Percentiles rank a stretch among this genome's conserved stretches.
These are phyloP conservation scores for Sphaerodactylus townsendi DNA, from an alignment of 2,113 vertebrate genomes.

Conservation along the genomic window DNA sequence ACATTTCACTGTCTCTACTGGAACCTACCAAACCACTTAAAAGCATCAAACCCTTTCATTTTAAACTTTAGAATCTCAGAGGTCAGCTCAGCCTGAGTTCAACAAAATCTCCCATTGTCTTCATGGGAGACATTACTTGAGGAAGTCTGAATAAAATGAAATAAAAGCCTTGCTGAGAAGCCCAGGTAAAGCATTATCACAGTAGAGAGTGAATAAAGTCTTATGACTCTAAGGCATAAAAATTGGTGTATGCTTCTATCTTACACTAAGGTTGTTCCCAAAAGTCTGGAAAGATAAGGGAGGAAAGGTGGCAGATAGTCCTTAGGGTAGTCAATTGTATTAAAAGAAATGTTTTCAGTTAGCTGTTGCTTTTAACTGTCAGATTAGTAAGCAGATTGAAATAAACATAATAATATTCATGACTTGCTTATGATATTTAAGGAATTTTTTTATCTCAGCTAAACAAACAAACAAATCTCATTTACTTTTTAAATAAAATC, in stretches of 20 bases:
- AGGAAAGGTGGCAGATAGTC: no score
- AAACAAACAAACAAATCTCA: neutral
- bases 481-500: neutral
- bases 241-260: neutral
- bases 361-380: neutral
- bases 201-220: neutral
- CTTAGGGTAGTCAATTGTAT: neutral
- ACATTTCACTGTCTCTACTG: conserved; percentile 11
- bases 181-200: neutral
- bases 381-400: neutral
- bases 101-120: neutral
- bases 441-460: neutral
- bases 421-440: neutral
- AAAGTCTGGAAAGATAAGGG: neutral
- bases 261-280: neutral
- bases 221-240: neutral
- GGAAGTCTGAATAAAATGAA: neutral
- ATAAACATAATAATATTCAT: neutral
- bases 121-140: neutral
- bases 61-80: conserved; percentile 33
- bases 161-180: rapidly evolving
- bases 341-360: neutral
- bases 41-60: conserved; percentile 45
- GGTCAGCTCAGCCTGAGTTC: neutral
- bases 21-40: conserved; percentile 35